phyloP scores from a whole-genome alignment of 2,888 invertebrate species.

The Drymonia ruficornis region DNA sequence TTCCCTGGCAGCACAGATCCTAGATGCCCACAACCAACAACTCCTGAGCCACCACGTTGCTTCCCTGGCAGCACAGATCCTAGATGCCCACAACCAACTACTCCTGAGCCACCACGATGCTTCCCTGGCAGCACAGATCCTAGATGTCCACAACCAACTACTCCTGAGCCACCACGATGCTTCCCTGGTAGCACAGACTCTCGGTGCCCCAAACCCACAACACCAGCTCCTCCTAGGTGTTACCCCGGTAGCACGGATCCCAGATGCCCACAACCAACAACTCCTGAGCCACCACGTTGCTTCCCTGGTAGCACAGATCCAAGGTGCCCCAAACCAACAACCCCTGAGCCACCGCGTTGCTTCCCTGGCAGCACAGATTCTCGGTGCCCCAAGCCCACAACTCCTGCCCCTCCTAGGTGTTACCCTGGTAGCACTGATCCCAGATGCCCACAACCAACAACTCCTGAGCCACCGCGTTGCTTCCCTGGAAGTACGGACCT shows the following conservation, averaged over 20 bases:
- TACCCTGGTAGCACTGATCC: conserved; percentile 55
- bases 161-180: conserved; percentile 38
- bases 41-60: conserved; percentile 35
- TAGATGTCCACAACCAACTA: conserved; percentile 49
- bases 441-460: conserved; percentile 37
- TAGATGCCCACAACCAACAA: conserved; percentile 27
- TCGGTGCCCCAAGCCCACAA: conserved; percentile 42
- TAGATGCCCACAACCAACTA: conserved; percentile 42
- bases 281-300: conserved; percentile 38
- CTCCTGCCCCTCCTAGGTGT: conserved; percentile 31
- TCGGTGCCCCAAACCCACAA: conserved; percentile 33
- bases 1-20: conserved; percentile 41
- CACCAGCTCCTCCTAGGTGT: conserved; percentile 22
- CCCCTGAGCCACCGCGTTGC: conserved; percentile 34
- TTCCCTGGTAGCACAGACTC: conserved; percentile 29
- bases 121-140: conserved; percentile 51
- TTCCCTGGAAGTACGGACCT: neutral
- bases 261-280: conserved; percentile 41
- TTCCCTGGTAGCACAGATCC: conserved; percentile 53
- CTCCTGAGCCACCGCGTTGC: conserved; percentile 8
- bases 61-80: conserved; percentile 56
- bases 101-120: conserved; percentile 30
- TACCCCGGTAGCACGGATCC: conserved; percentile 26
- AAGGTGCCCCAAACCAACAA: conserved; percentile 41
- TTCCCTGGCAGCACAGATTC: conserved; percentile 43